Base-by-base conservation (phyloP, 2,113 vertebrate species). In the Micromys minutus region DNA sequence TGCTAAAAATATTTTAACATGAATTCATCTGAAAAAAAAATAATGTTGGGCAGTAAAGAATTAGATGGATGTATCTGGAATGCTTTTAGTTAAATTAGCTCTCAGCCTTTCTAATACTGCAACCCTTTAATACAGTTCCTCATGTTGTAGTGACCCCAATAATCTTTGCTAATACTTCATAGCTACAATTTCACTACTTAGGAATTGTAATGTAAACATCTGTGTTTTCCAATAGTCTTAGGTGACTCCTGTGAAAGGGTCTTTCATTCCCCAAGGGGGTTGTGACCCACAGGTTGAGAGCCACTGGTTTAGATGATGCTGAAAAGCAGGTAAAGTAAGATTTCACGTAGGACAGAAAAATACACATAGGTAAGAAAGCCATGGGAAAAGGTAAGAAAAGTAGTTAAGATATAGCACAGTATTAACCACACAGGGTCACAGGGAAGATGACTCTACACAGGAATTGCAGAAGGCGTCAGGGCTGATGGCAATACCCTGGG, bases 251-350 rank as follows among this genome's bases (percentile, higher is more conserved):
- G n/a, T 39, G 9, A 42, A 72, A 72, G 71, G n/a, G n/a, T 72
- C n/a, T 72, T 72, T 72, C 21, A 72, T 9, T 19, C 36, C 71
- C 1, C 17, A 72, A 72, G 21, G 71, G 69, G 67, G 36, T n/a
- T n/a, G 36, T 0, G 2, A 71, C 67, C 2, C 17, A 71, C 67
- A 71, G 36, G n/a, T 72, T 39, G n/a, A 72, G n/a, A 72, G 42
- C n/a, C 17, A 72, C 3, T 72, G n/a, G n/a, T 72, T 72, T 42
- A 90, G 50, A 65, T 47, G 45, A 71, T 55, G 42, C 67, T 83
- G 12, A 69, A 92, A 89, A 65, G n/a, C 71, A 92, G 45, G 76
- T 22, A 55, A 96, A 90, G 72, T 45, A 29, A 87, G 89, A 94
- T 81, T 95, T 11, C 24, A 22, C 55, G 29, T 61, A 63, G 22